Evolutionary conservation across 1,140 invertebrate genomes (phyloP), one percentile per base, ranked within the genome.

Genomic region (Bombus huntii): DNA sequence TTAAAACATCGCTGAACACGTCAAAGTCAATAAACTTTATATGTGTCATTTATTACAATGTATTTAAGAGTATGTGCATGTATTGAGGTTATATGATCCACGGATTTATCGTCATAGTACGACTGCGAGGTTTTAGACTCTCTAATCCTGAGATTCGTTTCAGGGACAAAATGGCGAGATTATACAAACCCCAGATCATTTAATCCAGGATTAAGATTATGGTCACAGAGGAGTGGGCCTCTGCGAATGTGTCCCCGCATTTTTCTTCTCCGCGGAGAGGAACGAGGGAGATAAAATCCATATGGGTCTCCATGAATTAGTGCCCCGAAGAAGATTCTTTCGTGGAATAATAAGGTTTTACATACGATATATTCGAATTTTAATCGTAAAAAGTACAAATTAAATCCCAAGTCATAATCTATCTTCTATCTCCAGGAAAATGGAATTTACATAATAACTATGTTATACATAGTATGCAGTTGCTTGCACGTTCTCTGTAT

Each of bases 181-280:
- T 90, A 90, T 91, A 91, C 81, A 85, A 91, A 90, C 85, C 87
- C 83, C 73, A 65, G 84, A 86, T 90, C 84, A 82, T 83, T 88
- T 91, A 91, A 91, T 91, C 90, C 84, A n/a, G 89, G 87, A 87
- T 91, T 91, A 91, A 91, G 90, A 91, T 91, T 90, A 90, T 86
- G 87, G 87, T 88, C 87, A 82, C 77, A 86, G 83, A 88, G 68
- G 65, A 53, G 75, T 65, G 87, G 72, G 82, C 62, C 44, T 65
- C 53, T 65, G 59, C 71, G 76, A 85, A 81, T 86, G 81, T 79
- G 80, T 87, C 62, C 59, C 65, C 88, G 85, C 85, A 89, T 89
- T 89, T 89, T 89, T 89, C 85, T 83, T 71, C 28, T 4, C 25
- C 42, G 65, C 22, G 42, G 3, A n/a, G 81, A 78, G 81, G 31